Evolutionary conservation across 2,888 invertebrate genomes (phyloP), one percentile per base, ranked within the genome.

Genomic region (Cosmia pyralina): DNA sequence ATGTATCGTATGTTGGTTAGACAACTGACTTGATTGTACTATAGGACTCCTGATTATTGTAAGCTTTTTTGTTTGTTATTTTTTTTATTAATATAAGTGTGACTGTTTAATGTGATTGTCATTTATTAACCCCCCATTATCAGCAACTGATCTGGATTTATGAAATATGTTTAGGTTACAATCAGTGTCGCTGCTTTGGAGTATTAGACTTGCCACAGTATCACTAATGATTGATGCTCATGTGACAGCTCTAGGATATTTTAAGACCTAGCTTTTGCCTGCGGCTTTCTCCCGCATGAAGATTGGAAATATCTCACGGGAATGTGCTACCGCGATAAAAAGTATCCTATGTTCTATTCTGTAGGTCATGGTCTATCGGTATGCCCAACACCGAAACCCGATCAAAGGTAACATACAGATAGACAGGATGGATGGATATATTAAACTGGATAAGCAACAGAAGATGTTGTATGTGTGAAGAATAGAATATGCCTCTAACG

Each of bases 31-130:
- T 53, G n/a, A 55, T 50, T 59, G 41, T 64, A 1, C 34, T 19
- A 53, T 17, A 48, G 41, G 63, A 73, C 52, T 55, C n/a, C 19
- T 62, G 58, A 44, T 58, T 50, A 34, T 52, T 77, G 22, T 53
- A 44, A 22, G 11, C 1, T n/a, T 41, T 15, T 70, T 7, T 58
- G 48, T 46, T 69, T 75, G 64, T 58, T 34, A 50, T 76, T 78
- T 62, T 73, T 73, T 77, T 58, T 58, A 75, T 58, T 13, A 38
- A 28, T 76, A 82, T 50, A 64, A 52, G 60, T 74, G 10, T 73
- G 68, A 46, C 22, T 82, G 63, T 81, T 78, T 72, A 64, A 44
- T 48, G 7, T 55, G 62, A 57, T 19, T 67, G 4, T 72, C n/a
- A 72, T 73, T 80, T 22, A 53, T 6, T 53, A 15, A 38, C 28